Evolutionary conservation across 2,113 vertebrate genomes (phyloP), one percentile per base, ranked within the genome.

Genomic region (Leptodactylus fuscus): DNA sequence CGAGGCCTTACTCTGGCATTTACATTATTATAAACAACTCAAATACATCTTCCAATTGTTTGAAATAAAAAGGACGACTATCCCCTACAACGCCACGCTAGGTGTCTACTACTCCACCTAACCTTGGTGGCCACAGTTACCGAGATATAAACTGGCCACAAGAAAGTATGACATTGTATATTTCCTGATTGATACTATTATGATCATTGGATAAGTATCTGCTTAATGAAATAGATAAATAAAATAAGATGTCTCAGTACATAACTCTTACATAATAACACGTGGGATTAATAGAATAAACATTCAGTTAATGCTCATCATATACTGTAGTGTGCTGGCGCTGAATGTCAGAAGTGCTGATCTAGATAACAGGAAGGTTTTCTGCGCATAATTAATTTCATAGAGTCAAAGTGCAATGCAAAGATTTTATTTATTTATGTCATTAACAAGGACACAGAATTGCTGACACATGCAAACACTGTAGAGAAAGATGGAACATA

Each of bases 321-420:
- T 38, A 69, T 36, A 69, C 38, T 69, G n/a, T n/a, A n/a, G n/a
- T n/a, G 65, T 38, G 34, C 34, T 6, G 34, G 34, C 36, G 65
- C 65, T 27, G 5, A 24, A 38, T n/a, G 67, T 70, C 16, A 70
- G 67, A 70, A 70, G 4, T 32, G 67, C 67, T 70, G 70, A 73
- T 44, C 38, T 15, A 44, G 1, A 44, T 24, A 22, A 46, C 46
- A 73, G 11, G n/a, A 73, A 15, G 0, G 3, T 46, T 44, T 44
- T 73, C 41, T 24, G 2, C 18, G 22, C 34, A 38, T 16, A 69
- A 69, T 69, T 69, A 69, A 69, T 36, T 18, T 67, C 15, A 65
- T 36, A 20, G 7, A 69, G 15, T 38, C 34, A 69, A 38, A 38
- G 18, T 38, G 65, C 65, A 5, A 20, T 4, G 34, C 18, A 22